phyloP scores from a whole-genome alignment of 2,888 invertebrate species.

The Macroteleia sp. region DNA sequence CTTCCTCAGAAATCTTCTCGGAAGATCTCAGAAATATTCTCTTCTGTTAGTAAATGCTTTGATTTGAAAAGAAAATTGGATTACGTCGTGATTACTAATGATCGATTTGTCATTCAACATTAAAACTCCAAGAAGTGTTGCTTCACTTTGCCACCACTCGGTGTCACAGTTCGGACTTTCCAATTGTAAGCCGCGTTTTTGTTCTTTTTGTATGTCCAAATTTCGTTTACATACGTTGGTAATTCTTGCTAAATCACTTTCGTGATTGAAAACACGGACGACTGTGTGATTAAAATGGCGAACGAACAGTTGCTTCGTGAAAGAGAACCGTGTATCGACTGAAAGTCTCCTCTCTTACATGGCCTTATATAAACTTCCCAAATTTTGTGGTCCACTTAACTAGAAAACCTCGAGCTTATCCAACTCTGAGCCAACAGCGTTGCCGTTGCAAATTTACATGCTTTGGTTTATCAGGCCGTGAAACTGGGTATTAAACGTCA shows the following conservation, averaged over 20 bases:
- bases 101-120: too few species aligned
- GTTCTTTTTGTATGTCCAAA: not conserved
- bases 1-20: too few species aligned
- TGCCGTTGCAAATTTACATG: conserved; percentile 87
- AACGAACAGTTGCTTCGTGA: conserved; percentile 69
- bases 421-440: conserved; percentile 78
- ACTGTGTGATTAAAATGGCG: conserved; percentile 31
- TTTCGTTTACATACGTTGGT: not conserved
- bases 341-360: conserved; percentile 76
- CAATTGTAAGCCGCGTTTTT: too few species aligned
- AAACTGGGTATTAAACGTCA: conserved; percentile 83
- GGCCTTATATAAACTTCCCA: conserved; percentile 86
- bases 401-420: conserved; percentile 86
- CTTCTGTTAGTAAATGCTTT: too few species aligned
- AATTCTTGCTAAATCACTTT: conserved; percentile 18
- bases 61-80: too few species aligned
- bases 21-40: too few species aligned
- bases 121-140: too few species aligned
- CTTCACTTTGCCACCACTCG: conserved; percentile 19
- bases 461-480: conserved; percentile 86
- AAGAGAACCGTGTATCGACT: conserved; percentile 75
- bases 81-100: too few species aligned
- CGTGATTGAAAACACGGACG: conserved; percentile 22
- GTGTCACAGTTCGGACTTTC: too few species aligned
- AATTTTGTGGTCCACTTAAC: conserved; percentile 87